Evolutionary conservation across 2,888 invertebrate genomes (phyloP).

Genomic region (Philereme transversata): DNA sequence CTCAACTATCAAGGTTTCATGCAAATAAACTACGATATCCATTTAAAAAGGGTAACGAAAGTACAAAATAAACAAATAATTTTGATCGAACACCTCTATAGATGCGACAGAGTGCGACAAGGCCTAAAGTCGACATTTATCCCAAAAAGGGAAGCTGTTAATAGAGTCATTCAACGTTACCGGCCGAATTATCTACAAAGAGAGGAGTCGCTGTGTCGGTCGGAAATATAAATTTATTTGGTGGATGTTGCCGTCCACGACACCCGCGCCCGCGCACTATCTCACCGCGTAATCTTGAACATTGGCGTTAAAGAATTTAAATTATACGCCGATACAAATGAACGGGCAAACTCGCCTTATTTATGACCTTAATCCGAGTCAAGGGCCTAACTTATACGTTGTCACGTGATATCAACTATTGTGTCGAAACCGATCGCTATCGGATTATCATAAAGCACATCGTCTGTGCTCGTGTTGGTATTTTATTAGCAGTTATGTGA

Average conservation of each 20-base stretch:
- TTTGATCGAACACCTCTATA: conserved; percentile 49
- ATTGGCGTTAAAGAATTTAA: conserved; percentile 85
- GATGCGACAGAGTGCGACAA: conserved; percentile 60
- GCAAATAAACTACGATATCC: too few relatives aligned
- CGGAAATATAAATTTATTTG: conserved; percentile 84
- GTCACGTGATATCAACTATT: conserved; percentile 69
- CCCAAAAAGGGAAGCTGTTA: conserved; percentile 84
- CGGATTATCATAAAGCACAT: conserved; percentile 45
- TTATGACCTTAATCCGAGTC: conserved; percentile 82
- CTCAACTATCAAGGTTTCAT: too few relatives aligned
- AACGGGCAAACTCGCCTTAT: conserved; percentile 78
- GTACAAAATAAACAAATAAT: too few relatives aligned
- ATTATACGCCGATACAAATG: conserved; percentile 84
- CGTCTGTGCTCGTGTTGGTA: conserved; percentile 26
- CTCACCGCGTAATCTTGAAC: conserved; percentile 80
- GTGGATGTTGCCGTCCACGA: conserved; percentile 71
- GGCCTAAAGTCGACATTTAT: conserved; percentile 77
- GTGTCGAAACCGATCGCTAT: conserved; percentile 50
- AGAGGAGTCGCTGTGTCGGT: conserved; percentile 76
- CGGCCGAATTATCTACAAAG: conserved; percentile 83
- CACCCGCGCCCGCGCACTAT: conserved; percentile 81
- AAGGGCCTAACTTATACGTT: conserved; percentile 77
- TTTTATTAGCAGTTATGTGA: conserved; percentile 28
- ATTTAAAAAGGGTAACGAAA: too few relatives aligned
- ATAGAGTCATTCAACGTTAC: conserved; percentile 84